Evolutionary conservation across 2,797 vertebrate genomes (phyloP).

Genomic region (Gambelia wislizenii): DNA sequence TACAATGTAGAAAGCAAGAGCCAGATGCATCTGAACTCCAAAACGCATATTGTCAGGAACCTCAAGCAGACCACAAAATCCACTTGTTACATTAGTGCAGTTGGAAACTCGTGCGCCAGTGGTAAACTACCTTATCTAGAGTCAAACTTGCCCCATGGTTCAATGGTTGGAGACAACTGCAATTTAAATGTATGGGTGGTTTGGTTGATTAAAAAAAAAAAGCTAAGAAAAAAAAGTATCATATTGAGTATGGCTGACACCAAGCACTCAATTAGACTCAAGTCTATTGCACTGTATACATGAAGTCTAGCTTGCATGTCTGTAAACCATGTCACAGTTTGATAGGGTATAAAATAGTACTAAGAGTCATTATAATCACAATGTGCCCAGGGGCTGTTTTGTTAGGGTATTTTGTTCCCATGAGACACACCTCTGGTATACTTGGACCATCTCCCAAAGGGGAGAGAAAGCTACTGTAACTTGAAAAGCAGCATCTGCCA

Average conservation of each 20-base stretch:
- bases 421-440: not conserved
- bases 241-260: not conserved
- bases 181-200: not conserved
- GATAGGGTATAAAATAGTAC: not conserved
- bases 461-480: not conserved
- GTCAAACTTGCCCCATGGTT: slow-evolving; percentile 26
- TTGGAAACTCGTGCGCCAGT: slow-evolving; percentile 32
- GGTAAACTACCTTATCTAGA: slow-evolving; percentile 31
- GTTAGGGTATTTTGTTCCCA: not conserved
- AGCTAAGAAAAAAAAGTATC: not conserved
- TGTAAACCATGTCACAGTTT: slow-evolving; percentile 16
- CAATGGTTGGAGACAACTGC: not conserved
- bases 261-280: not conserved
- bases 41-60: slow-evolving; percentile 58
- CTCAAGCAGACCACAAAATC: slow-evolving; percentile 61
- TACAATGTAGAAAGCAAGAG: slow-evolving; percentile 74
- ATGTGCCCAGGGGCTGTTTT: not conserved
- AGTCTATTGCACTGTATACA: slow-evolving; percentile 3
- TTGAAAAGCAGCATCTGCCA: not conserved
- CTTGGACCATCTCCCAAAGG: no score
- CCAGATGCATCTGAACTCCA: slow-evolving; percentile 67
- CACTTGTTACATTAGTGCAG: slow-evolving; percentile 64
- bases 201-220: not conserved
- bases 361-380: not conserved
- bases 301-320: not conserved